Percentiles rank a stretch among this genome's conserved stretches.
These are phyloP conservation scores for Paramormyrops kingsleyae DNA, from an alignment of 2,113 vertebrate species.

Conservation along the genomic window DNA sequence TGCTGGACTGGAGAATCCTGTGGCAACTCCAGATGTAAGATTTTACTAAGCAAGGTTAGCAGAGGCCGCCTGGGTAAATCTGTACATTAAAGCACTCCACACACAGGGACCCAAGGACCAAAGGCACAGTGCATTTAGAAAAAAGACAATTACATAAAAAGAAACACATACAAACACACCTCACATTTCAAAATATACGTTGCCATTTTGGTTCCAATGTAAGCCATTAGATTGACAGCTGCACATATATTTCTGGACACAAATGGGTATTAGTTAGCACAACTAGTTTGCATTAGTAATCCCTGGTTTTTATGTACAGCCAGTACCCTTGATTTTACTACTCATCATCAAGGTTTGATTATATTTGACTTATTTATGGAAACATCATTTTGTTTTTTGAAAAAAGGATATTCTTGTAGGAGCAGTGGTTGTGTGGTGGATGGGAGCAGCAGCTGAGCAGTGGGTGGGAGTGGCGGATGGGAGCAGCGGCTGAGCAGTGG, in stretches of 20 bases:
- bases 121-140: background rate
- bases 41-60: no score
- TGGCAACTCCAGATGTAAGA: background rate
- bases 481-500: background rate
- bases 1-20: background rate
- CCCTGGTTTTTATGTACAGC: background rate
- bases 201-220: background rate
- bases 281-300: background rate
- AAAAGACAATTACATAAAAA: background rate
- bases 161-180: background rate
- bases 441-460: background rate
- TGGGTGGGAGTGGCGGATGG: background rate
- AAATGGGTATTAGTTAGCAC: background rate
- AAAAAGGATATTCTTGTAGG: no score
- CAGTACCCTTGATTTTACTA: background rate
- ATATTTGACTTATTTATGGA: background rate
- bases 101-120: background rate
- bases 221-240: background rate
- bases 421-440: no score
- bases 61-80: no score
- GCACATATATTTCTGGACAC: background rate
- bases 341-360: background rate
- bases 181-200: background rate
- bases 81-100: no score
- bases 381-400: background rate